These are phyloP conservation scores for Neomorphus geoffroyi DNA, from an alignment of 2,797 vertebrate genomes.

Conservation along the genomic window DNA sequence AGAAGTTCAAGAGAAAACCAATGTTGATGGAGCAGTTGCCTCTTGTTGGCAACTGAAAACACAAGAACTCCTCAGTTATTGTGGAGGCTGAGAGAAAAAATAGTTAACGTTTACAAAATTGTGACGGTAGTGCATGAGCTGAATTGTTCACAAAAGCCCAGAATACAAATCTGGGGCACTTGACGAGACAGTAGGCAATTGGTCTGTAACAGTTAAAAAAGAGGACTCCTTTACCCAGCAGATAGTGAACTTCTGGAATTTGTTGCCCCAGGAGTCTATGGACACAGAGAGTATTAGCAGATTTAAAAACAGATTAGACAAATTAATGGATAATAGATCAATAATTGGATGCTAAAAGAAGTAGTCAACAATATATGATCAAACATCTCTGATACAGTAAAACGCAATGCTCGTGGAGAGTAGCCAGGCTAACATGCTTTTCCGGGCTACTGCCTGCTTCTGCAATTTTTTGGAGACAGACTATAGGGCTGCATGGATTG, in stretches of 20 bases:
- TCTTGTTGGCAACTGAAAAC: not conserved
- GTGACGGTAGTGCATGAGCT: not conserved
- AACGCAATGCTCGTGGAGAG: accelerated
- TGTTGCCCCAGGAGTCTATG: not conserved
- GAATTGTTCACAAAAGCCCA: not conserved
- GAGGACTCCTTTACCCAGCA: not conserved
- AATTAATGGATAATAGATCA: not conserved
- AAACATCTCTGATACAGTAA: not conserved
- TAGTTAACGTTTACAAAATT: not conserved
- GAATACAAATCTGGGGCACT: not conserved
- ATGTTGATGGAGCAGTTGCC: not conserved
- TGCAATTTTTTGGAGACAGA: not conserved
- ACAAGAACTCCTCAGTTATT: not conserved
- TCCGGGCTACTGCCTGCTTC: not conserved
- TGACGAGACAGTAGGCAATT: not conserved
- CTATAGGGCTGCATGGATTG: not conserved
- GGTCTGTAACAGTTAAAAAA: not conserved
- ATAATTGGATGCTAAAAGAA: not conserved
- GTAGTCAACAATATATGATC: accelerated
- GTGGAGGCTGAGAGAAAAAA: not conserved
- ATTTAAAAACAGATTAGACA: not conserved
- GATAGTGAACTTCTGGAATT: not conserved
- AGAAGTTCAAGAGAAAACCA: not conserved
- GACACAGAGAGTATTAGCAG: not conserved
- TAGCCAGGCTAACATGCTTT: not conserved